A percentile compares a stretch with the other conserved stretches of the same genome.
Conservation (phyloP, 2,113 vertebrate genomes). For the Otolemur garnettii region DNA sequence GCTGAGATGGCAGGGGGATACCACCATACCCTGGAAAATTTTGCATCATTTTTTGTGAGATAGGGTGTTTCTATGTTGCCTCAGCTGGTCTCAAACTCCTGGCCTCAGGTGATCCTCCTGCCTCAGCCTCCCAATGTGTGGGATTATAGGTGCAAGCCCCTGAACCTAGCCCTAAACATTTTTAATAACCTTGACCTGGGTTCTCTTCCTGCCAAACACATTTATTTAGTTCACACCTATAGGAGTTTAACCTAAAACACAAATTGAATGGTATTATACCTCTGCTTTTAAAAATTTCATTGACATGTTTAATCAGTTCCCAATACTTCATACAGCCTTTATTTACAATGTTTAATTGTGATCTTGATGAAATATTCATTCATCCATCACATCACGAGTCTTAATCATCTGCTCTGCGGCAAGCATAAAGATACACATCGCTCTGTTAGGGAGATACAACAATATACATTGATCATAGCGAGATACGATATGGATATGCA, state of each 20-base stretch:
- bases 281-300: neutral
- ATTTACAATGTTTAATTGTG: neutral
- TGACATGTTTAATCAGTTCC: neutral
- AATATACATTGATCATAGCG: too few species aligned
- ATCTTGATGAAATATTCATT: neutral
- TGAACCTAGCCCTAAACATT: neutral
- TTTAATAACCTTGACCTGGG: neutral
- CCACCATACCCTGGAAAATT: too few species aligned
- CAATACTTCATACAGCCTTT: neutral
- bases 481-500: neutral
- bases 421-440: neutral
- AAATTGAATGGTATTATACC: neutral
- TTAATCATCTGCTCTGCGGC: neutral
- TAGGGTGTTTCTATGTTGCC: too few species aligned
- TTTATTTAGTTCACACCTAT: neutral
- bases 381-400: neutral
- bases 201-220: neutral
- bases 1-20: too few species aligned
- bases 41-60: too few species aligned
- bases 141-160: too few species aligned
- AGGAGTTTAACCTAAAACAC: neutral
- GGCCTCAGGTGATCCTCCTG: too few species aligned
- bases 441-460: neutral
- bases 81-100: too few species aligned
- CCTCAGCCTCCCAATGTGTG: too few species aligned